Conservation (phyloP, 2,113 vertebrate genomes). For the Pygoscelis adeliae region DNA sequence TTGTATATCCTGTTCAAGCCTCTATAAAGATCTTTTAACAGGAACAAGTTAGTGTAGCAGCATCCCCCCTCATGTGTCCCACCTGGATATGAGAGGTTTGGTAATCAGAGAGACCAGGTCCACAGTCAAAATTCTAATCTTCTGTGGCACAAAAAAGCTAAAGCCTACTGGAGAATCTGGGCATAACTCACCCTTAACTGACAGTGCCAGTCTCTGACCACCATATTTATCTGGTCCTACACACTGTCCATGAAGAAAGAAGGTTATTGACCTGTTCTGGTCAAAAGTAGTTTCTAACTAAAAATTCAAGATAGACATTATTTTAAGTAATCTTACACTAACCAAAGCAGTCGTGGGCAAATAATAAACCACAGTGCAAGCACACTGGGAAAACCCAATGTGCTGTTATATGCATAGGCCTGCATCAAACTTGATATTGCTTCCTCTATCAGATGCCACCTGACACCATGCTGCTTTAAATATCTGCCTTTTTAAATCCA, state of each 20-base stretch:
- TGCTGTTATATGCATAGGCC: background rate
- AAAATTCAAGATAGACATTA: background rate
- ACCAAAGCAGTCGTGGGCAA: background rate
- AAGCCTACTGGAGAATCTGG: background rate
- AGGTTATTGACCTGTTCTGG: background rate
- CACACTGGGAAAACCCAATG: background rate
- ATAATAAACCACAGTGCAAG: background rate
- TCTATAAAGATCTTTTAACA: background rate
- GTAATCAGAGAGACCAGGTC: background rate
- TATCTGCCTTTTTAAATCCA: background rate
- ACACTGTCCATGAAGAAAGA: background rate
- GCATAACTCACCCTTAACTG: background rate
- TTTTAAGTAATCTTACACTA: background rate
- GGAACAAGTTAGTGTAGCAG: background rate
- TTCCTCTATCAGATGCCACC: background rate
- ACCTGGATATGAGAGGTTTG: background rate
- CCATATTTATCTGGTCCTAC: background rate
- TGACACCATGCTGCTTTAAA: background rate
- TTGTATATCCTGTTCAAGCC: background rate
- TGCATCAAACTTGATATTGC: background rate
- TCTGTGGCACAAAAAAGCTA: background rate
- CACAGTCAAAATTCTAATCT: background rate
- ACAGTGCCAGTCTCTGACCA: background rate
- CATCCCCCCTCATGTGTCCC: accelerated
- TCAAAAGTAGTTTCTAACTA: background rate